Evolutionary conservation across 92 coral and sea anemone genomes (phyloP).

Genomic region (Siderastrea siderea): DNA sequence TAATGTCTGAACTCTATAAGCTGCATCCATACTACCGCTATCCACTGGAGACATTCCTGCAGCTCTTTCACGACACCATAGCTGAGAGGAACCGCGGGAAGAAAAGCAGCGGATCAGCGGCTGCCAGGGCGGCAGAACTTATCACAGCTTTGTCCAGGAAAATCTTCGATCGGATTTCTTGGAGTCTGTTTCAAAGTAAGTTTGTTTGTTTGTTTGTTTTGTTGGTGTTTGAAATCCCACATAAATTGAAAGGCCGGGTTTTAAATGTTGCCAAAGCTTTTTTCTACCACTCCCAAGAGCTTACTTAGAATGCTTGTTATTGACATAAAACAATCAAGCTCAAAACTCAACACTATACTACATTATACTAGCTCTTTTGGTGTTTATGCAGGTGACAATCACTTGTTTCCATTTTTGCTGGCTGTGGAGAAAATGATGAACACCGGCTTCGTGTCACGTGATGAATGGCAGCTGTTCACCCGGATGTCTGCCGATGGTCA

Average conservation of each 20-base stretch:
- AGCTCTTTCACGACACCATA: conserved; percentile 81
- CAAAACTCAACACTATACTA: not conserved
- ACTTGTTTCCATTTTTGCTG: conserved; percentile 90
- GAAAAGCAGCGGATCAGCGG: conserved; percentile 89
- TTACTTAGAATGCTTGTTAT: too few species aligned
- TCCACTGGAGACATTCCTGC: conserved; percentile 79
- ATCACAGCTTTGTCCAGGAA: conserved; percentile 86
- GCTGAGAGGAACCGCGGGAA: conserved; percentile 85
- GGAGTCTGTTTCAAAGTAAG: conserved; percentile 90
- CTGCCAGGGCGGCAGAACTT: conserved; percentile 97
- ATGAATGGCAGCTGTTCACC: conserved; percentile 85
- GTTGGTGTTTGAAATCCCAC: not conserved
- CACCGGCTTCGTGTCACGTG: conserved; percentile 69
- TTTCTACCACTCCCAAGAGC: too few species aligned
- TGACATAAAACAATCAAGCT: too few species aligned
- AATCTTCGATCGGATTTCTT: conserved; percentile 77
- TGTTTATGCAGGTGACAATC: conserved; percentile 80
- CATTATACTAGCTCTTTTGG: not conserved
- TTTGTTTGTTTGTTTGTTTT: not conserved
- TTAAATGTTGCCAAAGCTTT: too few species aligned
- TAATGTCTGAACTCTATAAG: conserved; percentile 77
- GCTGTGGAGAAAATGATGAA: conserved; percentile 89
- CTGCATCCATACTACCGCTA: conserved; percentile 83
- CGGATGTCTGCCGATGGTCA: not conserved
- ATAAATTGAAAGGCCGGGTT: too few species aligned